Evolutionary conservation across 2,113 vertebrate genomes (phyloP).

Genomic region (Planiliza haematocheilus): DNA sequence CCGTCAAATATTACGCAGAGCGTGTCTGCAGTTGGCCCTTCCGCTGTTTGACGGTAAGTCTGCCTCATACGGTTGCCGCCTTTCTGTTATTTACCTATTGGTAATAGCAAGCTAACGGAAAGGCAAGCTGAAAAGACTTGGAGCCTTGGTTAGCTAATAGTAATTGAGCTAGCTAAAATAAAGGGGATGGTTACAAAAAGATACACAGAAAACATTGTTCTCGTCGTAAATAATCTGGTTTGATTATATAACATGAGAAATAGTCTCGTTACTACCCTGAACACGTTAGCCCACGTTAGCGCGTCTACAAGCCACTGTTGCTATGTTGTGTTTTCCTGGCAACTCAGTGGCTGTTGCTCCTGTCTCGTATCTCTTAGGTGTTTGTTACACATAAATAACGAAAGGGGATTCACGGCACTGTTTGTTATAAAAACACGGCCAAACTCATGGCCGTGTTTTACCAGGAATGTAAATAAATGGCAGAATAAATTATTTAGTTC

Average conservation of each 20-base stretch:
- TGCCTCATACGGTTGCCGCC: not conserved
- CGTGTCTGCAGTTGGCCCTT: not conserved
- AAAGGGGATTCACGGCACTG: rapidly evolving
- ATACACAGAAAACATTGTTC: not conserved
- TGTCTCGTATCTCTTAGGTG: not conserved
- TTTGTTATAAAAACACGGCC: not conserved
- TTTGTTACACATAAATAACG: not conserved
- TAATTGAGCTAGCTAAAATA: conserved; percentile 34
- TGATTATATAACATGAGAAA: not conserved
- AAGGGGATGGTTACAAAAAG: not conserved
- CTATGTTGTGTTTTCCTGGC: conserved; percentile 61
- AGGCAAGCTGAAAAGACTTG: conserved; percentile 27
- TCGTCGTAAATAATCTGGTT: not conserved
- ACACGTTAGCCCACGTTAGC: conserved; percentile 25
- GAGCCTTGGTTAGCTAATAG: conserved; percentile 45
- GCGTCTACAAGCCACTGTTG: conserved; percentile 33
- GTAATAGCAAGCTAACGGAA: conserved; percentile 54
- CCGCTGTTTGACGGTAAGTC: conserved; percentile 60
- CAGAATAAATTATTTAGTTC: not conserved
- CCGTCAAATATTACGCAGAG: conserved; percentile 1
- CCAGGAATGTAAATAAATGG: not conserved
- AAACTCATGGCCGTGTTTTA: not conserved
- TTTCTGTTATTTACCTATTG: conserved; percentile 30
- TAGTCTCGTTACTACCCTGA: not conserved
- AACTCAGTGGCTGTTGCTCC: conserved; percentile 46